Evolutionary conservation across 2,113 vertebrate genomes (phyloP).

Genomic region (Limnothrissa miodon): DNA sequence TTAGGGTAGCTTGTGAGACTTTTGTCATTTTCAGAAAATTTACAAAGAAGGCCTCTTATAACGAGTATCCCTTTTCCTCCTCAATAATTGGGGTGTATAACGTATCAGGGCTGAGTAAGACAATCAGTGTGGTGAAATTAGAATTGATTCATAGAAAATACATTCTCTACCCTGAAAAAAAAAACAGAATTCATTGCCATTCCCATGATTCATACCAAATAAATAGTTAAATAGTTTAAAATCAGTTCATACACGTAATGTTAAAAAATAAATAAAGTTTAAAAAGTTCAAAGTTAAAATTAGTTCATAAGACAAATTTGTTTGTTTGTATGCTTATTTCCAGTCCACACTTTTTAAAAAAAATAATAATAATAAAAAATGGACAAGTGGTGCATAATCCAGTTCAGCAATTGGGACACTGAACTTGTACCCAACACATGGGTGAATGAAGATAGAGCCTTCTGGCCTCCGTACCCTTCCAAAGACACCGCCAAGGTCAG

Average conservation of each 20-base stretch:
- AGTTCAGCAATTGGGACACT: background rate
- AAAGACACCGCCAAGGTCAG: background rate
- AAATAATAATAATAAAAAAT: background rate
- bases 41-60: background rate
- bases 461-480: background rate
- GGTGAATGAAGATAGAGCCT: background rate
- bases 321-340: background rate
- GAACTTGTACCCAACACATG: background rate
- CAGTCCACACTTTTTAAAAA: background rate
- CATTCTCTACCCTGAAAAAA: background rate
- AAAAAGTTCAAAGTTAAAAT: too few species aligned
- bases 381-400: background rate
- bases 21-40: background rate
- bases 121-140: background rate
- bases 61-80: background rate
- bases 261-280: too few species aligned
- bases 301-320: too few species aligned
- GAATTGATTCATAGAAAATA: background rate
- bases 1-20: background rate
- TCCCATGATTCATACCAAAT: background rate
- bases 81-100: background rate
- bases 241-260: too few species aligned
- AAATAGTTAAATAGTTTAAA: background rate
- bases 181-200: background rate
- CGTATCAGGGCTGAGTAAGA: background rate